These are phyloP conservation scores for Paracanthobrama guichenoti DNA, from an alignment of 2,113 vertebrate genomes.

Conservation along the genomic window DNA sequence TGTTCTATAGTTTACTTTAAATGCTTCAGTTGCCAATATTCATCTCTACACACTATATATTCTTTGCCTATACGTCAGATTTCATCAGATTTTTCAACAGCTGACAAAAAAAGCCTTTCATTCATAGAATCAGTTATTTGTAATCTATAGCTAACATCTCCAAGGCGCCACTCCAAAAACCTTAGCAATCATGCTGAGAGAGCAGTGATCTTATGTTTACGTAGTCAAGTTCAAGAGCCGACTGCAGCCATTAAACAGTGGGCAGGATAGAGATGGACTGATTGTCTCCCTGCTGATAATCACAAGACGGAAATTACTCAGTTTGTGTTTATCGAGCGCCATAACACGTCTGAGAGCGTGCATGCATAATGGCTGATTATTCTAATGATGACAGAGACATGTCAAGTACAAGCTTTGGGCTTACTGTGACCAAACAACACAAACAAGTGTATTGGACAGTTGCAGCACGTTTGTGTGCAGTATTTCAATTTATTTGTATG, in stretches of 20 bases:
- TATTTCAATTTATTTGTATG: neutral
- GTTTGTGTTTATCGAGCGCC: slow-evolving; percentile 68
- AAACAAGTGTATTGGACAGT: neutral
- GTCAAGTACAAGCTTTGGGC: slow-evolving; percentile 15
- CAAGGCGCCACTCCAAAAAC: slow-evolving; percentile 13
- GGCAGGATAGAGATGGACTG: slow-evolving; percentile 60
- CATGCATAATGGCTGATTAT: slow-evolving; percentile 73
- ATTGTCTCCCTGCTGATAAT: slow-evolving; percentile 58
- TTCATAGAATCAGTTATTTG: slow-evolving; percentile 13
- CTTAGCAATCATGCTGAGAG: slow-evolving; percentile 36
- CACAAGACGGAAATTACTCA: slow-evolving; percentile 59
- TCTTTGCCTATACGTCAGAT: slow-evolving; percentile 20
- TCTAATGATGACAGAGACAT: slow-evolving; percentile 66
- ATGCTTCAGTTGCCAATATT: slow-evolving; percentile 54
- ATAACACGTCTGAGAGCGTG: slow-evolving; percentile 64
- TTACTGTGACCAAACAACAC: neutral
- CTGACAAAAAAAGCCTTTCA: neutral
- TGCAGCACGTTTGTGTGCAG: neutral
- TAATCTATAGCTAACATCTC: slow-evolving; percentile 38
- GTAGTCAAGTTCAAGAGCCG: slow-evolving; percentile 44
- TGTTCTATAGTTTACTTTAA: slow-evolving; percentile 63
- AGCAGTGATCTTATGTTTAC: slow-evolving; percentile 48
- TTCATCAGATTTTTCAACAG: neutral
- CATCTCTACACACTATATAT: slow-evolving; percentile 53
- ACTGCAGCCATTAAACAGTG: slow-evolving; percentile 54